phyloP scores from a whole-genome alignment of 2,888 invertebrate genomes.

The Gordius sp. region DNA sequence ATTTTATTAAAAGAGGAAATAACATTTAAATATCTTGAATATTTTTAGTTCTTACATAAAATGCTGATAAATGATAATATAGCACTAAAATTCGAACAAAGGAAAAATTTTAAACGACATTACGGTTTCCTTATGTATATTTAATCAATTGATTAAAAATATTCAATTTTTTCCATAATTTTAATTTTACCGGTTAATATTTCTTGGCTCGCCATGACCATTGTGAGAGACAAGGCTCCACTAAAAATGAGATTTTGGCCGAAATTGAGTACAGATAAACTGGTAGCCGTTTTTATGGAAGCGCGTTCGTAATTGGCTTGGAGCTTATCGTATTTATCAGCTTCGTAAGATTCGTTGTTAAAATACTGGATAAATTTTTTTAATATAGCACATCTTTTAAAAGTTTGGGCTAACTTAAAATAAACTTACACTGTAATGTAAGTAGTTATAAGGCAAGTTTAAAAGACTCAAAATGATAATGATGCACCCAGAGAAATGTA shows the following conservation, averaged over 20 bases:
- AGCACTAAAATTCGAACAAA: no score
- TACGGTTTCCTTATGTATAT: no score
- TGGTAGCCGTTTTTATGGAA: conserved; percentile 60
- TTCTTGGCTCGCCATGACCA: conserved; percentile 66
- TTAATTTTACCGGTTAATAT: conserved; percentile 36
- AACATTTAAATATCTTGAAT: no score
- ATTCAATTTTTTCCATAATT: background rate
- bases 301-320: conserved; percentile 62
- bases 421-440: background rate
- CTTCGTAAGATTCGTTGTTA: conserved; percentile 82
- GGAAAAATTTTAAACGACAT: no score
- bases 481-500: no score
- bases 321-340: conserved; percentile 56
- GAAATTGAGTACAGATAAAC: conserved; percentile 71
- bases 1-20: conserved; percentile 16
- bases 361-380: conserved; percentile 49
- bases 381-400: background rate
- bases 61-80: no score
- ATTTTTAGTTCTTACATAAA: no score
- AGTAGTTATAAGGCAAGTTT: conserved; percentile 19
- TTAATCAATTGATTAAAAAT: background rate
- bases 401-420: background rate
- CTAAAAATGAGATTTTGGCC: conserved; percentile 92
- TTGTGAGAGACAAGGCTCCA: conserved; percentile 60
- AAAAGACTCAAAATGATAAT: no score